These are phyloP conservation scores for Orthosia cruda DNA, from an alignment of 2,888 invertebrate species.

Conservation along the genomic window DNA sequence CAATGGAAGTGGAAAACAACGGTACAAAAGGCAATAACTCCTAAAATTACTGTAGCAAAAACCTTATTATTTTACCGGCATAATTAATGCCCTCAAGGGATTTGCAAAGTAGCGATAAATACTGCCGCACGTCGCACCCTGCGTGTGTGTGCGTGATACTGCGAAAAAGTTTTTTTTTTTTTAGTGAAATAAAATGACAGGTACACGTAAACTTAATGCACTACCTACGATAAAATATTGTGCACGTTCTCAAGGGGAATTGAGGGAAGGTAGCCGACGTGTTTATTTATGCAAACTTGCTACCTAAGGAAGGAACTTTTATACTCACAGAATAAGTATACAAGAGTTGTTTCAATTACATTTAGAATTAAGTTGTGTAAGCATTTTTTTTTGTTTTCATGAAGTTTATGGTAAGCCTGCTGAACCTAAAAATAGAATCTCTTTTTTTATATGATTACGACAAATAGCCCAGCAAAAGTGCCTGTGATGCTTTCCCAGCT, in stretches of 20 bases:
- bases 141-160: slow-evolving; percentile 11
- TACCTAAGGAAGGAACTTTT: background rate
- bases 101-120: slow-evolving; percentile 30
- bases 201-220: slow-evolving; percentile 12
- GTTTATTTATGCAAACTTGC: background rate
- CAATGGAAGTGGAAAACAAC: background rate
- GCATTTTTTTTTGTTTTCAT: too few species aligned
- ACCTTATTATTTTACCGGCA: slow-evolving; percentile 13
- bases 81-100: slow-evolving; percentile 21
- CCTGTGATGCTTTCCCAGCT: too few species aligned
- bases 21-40: background rate
- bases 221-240: slow-evolving; percentile 12
- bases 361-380: too few species aligned
- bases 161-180: slow-evolving; percentile 45
- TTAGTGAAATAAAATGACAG: slow-evolving; percentile 29
- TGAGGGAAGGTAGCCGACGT: background rate
- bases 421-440: too few species aligned
- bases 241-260: background rate
- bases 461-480: too few species aligned
- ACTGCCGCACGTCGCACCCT: slow-evolving; percentile 19
- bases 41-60: background rate
- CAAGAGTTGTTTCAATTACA: too few species aligned
- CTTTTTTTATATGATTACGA: too few species aligned
- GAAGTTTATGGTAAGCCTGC: too few species aligned
- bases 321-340: too few species aligned